phyloP scores from a whole-genome alignment of 1,140 invertebrate genomes.

The Stenopsyche tienmushanensis region DNA sequence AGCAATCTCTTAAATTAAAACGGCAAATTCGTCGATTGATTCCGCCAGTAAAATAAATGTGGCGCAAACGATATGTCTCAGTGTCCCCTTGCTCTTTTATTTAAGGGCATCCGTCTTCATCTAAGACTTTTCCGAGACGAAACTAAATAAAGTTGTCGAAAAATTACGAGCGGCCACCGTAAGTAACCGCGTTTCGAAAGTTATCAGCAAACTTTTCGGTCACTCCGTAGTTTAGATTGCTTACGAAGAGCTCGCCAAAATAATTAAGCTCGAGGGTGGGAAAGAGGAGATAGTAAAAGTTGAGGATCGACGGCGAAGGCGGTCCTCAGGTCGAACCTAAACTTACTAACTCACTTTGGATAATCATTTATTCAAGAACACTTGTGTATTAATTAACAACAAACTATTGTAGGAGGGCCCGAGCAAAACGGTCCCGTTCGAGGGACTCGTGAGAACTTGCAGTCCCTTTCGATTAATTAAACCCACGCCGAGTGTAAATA shows the following conservation, averaged over 20 bases:
- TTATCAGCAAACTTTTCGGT: background rate
- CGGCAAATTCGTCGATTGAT: too few relatives aligned
- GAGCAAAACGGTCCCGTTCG: background rate
- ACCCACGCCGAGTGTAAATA: too few relatives aligned
- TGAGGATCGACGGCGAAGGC: constrained; percentile 20
- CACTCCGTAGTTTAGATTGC: background rate
- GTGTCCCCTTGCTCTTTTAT: too few relatives aligned
- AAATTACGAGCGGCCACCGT: background rate
- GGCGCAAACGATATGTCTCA: too few relatives aligned
- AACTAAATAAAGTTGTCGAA: background rate
- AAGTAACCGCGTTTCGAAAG: background rate
- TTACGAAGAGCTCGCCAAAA: constrained; percentile 10
- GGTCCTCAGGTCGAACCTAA: constrained; percentile 30
- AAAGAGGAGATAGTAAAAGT: constrained; percentile 14
- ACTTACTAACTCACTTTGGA: constrained; percentile 30
- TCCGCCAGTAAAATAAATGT: too few relatives aligned
- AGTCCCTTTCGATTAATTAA: too few relatives aligned
- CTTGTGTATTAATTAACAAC: constrained; percentile 37
- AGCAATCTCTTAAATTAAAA: too few relatives aligned
- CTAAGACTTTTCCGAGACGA: background rate
- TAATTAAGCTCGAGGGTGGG: constrained; percentile 24
- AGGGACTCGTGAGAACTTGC: too few relatives aligned
- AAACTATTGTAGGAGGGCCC: background rate
- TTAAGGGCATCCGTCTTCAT: too few relatives aligned
- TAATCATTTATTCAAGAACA: constrained; percentile 38